phyloP scores from a whole-genome alignment of 2,113 vertebrate species.

The Canis aureus region DNA sequence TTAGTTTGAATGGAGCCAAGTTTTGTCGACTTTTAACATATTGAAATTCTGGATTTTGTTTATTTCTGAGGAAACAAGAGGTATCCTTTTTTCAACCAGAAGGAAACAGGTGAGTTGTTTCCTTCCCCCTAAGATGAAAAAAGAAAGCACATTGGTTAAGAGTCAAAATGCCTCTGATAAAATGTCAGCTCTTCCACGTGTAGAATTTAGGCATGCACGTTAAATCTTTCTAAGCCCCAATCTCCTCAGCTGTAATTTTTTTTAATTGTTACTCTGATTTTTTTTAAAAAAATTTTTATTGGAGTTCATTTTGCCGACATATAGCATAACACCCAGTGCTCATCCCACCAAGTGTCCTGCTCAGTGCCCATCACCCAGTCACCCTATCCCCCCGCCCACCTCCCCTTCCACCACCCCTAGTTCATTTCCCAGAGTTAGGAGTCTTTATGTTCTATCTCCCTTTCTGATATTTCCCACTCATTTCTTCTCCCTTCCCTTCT shows the following conservation, averaged over 20 bases:
- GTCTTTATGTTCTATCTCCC: no score
- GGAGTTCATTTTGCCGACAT: no score
- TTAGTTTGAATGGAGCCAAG: slow-evolving; percentile 27
- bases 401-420: no score
- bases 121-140: neutral
- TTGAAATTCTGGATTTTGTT: neutral
- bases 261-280: no score
- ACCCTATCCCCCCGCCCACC: no score
- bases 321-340: no score
- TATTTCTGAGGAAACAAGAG: neutral
- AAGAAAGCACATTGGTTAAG: neutral
- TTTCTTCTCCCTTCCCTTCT: no score
- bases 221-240: neutral
- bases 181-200: neutral
- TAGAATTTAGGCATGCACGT: neutral
- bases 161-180: neutral
- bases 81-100: neutral
- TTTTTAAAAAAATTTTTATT: no score
- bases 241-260: neutral
- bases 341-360: no score
- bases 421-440: no score
- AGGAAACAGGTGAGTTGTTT: neutral
- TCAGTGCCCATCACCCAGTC: no score
- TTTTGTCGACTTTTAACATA: neutral
- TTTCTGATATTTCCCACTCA: no score